Base-by-base conservation (phyloP, 1,140 invertebrate genomes). In the Apis laboriosa region DNA sequence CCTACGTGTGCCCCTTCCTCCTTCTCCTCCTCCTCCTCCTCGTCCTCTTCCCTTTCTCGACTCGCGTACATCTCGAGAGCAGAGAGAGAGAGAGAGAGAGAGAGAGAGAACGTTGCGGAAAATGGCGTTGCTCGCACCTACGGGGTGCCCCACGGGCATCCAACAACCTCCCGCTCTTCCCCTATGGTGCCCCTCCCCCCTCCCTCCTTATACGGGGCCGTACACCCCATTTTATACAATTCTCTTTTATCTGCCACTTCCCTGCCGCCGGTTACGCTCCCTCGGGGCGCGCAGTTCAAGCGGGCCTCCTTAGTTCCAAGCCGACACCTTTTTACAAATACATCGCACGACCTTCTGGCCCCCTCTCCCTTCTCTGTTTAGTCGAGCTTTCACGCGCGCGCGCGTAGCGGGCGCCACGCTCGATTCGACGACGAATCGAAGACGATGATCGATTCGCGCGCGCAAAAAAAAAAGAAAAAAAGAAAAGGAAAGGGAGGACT, bases 261-360 rank as follows among this genome's bases (percentile, higher is more conserved):
- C 88, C 90, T 89, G 85, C 87, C 87, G 90, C 80, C 84, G 85
- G 84, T 86, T 86, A 85, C 81, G 87, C 84, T 93, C 93, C 93
- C 93, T 91, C 90, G 93, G 91, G 93, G 92, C 90, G 90, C 85
- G 90, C 85, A 71, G 87, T 83, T 89, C 90, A 84, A 90, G 87
- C 89, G 88, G 86, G 88, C 89, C 90, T 92, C 84, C 92, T 93
- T 93, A 93, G 92, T 94, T 94, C 93, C 93, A 93, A 92, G 89
- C 93, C 92, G 91, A 94, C 93, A 94, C 93, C 93, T 94, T 93
- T 94, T 94, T 93, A 94, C 93, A 94, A 94, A 93, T 93, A 94
- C 93, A 94, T 93, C 93, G 93, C 92, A 93, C 92, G 91, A 91
- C 92, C 90, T 91, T 91, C 89, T 93, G 90, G 90, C 88, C 84